Evolutionary conservation across 2,113 vertebrate species (phyloP), one percentile per base, ranked within the genome.

Genomic region (Brachionichthys hirsutus): DNA sequence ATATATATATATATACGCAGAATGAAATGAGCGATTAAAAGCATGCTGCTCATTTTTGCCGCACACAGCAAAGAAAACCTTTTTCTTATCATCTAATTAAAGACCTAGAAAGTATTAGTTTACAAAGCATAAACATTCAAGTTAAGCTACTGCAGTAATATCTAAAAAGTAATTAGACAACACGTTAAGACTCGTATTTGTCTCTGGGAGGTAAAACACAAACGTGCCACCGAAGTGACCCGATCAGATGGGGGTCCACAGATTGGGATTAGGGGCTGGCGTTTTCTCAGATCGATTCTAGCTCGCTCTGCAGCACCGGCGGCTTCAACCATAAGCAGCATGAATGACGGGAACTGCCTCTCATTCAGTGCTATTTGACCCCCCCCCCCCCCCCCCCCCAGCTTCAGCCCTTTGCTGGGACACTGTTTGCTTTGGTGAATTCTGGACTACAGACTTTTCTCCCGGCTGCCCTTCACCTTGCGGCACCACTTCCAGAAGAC

Each of bases 81-180:
- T 61, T 46, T 51, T 47, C 30, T 73, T 30, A 20, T 55, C 38
- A 12, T 12, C 43, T 80, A 63, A 73, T 77, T 82, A 74, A 70
- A 75, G 71, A 64, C 19, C 61, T 13, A 51, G 18, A 50, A 67
- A 46, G 46, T 16, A 49, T 74, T 51, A 54, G 40, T 67, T 76
- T 66, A 76, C 66, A 56, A 78, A 54, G 34, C 12, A 9, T 4
- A 20, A 65, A 62, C 35, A 60, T 40, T 56, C 75, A 68, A 73
- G 57, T 77, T 53, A 45, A 38, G 56, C 57, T 62, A 19, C 45
- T 42, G 41, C n/a, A 49, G 62, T 64, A 62, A 50, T 67, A 34
- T 60, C 58, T 58, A 17, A 61, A 49, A 59, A 62, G 57, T 40
- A 72, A 61, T 75, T 64, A 72, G 51, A 53, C 61, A 55, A 35